Conservation (phyloP, 2,797 vertebrate species). For the Lutjanus argentimaculatus region DNA sequence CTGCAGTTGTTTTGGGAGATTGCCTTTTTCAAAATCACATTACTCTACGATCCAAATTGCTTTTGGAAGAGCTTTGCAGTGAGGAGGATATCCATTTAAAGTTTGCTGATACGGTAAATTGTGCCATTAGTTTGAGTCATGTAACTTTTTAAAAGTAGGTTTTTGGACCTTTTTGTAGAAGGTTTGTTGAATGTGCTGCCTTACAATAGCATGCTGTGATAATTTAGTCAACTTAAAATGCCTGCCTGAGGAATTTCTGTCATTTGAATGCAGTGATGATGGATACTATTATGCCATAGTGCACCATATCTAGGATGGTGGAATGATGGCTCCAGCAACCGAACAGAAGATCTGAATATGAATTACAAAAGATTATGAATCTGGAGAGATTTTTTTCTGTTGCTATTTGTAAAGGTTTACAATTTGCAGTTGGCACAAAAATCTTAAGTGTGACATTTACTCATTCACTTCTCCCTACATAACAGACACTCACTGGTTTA, state of each 20-base stretch:
- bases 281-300: background rate
- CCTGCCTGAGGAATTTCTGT: background rate
- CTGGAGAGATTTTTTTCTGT: background rate
- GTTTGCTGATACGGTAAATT: conserved; percentile 32
- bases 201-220: background rate
- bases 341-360: background rate
- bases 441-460: conserved; percentile 7
- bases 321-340: background rate
- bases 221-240: background rate
- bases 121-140: conserved; percentile 8
- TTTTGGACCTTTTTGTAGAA: background rate
- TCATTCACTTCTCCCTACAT: background rate
- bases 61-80: conserved; percentile 31
- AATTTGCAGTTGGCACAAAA: background rate
- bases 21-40: conserved; percentile 49
- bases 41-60: conserved; percentile 38
- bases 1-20: conserved; percentile 39
- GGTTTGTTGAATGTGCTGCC: background rate
- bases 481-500: background rate
- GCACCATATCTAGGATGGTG: background rate
- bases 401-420: background rate
- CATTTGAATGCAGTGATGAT: background rate
- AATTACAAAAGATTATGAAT: background rate
- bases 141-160: background rate
- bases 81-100: conserved; percentile 30